Conservation (phyloP, 1,140 invertebrate species). For the Drosophila serrata region DNA sequence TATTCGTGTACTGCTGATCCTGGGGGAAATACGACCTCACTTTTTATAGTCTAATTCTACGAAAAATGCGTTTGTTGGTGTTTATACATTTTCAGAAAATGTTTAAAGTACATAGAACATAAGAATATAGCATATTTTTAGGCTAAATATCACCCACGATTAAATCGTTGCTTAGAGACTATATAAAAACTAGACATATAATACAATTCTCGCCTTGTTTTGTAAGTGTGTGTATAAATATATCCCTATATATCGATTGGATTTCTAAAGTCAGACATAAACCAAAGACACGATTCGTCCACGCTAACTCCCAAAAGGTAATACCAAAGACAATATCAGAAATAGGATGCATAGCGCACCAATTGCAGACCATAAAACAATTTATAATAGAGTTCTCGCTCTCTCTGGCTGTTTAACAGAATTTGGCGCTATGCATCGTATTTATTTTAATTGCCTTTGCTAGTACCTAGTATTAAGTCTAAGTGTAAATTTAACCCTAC, state of each 20-base stretch:
- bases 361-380: neutral
- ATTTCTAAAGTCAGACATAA: slow-evolving; percentile 53
- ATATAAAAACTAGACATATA: slow-evolving; percentile 79
- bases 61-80: slow-evolving; percentile 51
- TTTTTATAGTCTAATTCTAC: slow-evolving; percentile 10
- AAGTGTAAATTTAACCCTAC: slow-evolving; percentile 36
- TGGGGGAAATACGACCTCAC: slow-evolving; percentile 38
- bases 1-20: slow-evolving; percentile 51
- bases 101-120: slow-evolving; percentile 81
- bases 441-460: neutral
- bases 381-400: neutral
- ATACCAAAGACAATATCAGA: neutral
- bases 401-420: neutral
- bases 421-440: neutral
- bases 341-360: neutral
- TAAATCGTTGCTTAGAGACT: slow-evolving; percentile 82
- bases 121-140: slow-evolving; percentile 84
- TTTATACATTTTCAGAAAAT: slow-evolving; percentile 81
- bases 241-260: slow-evolving; percentile 49
- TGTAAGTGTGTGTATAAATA: slow-evolving; percentile 58
- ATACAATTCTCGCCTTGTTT: slow-evolving; percentile 62
- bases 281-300: slow-evolving; percentile 42
- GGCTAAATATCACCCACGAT: slow-evolving; percentile 85
- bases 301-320: slow-evolving; percentile 36
- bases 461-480: slow-evolving; percentile 7